Conservation (phyloP, 2,113 vertebrate species). For the Pluvialis apricaria region DNA sequence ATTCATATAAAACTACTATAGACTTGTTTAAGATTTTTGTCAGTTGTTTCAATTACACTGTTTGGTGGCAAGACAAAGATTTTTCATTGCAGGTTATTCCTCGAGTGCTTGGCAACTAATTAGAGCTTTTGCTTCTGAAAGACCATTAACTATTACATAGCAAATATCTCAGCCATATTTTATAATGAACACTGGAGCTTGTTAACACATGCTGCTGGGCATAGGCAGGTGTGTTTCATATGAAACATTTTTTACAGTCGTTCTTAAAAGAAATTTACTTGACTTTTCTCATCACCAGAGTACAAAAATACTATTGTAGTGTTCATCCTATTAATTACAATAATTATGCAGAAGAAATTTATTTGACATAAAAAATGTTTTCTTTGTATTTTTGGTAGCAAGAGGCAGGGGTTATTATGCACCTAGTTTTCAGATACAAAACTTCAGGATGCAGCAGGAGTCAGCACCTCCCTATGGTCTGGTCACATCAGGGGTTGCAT, state of each 20-base stretch:
- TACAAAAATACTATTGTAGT: neutral
- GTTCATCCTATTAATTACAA: neutral
- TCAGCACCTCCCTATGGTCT: neutral
- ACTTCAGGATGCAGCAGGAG: neutral
- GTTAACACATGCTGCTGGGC: neutral
- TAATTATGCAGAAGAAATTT: neutral
- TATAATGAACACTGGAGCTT: neutral
- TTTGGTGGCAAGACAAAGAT: neutral
- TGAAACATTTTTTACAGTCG: neutral
- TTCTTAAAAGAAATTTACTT: neutral
- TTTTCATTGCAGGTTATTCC: neutral
- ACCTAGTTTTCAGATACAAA: neutral
- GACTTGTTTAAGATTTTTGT: neutral
- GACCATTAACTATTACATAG: neutral
- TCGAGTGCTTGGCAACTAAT: neutral
- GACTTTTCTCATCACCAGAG: neutral
- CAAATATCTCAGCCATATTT: neutral
- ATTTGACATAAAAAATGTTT: neutral
- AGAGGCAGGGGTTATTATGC: neutral
- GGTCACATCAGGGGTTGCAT: neutral
- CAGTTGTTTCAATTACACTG: neutral
- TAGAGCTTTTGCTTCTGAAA: neutral
- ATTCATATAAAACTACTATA: neutral
- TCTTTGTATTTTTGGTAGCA: neutral
- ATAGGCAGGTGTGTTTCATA: neutral